Evolutionary conservation across 2,113 vertebrate species (phyloP), one percentile per base, ranked within the genome.

Genomic region (Phylloscopus trochiloides): DNA sequence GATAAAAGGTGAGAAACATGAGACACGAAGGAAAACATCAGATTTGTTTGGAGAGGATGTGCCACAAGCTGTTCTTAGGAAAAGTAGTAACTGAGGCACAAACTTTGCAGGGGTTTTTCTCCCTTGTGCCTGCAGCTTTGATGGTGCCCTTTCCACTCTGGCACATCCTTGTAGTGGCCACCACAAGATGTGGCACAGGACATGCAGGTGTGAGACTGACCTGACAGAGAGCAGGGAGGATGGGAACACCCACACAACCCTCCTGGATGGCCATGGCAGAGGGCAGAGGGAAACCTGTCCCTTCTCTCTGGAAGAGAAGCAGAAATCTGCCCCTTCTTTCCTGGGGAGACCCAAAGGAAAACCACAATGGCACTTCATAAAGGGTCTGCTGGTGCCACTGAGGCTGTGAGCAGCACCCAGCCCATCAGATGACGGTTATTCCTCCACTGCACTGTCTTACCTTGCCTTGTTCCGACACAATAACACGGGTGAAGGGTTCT

Each of bases 401-500:
- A 14, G 58, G 10, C 36, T 43, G 16, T 38, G 24, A 63, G 32
- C 15, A 63, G 36, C 38, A 40, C 47, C 32, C 36, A 52, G 26
- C 7, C 36, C 24, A 13, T 10, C 34, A 42, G 12, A 45, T 8
- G 20, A 32, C 17, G 21, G 20, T 22, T 45, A 12, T 42, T 87
- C 9, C 21, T 25, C 19, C 1, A 0, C 1, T 52, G n/a, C 15
- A 4, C 25, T 20, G 24, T 10, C 6, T 9, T 38, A 24, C 22
- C 22, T 31, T 31, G 26, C 18, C n/a, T 31, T 43, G 11, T 4
- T 50, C 28, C 62, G 47, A 6, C 16, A 29, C 2, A 31, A 10
- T 14, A 6, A 31, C 11, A 3, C 0, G 1, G 51, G 2, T 12
- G 9, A 42, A 26, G 15, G 42, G 10, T 3, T 20, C 3, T 78